Percentiles rank a stretch among this genome's conserved stretches.
These are phyloP conservation scores for Megaustenia siamemsis DNA, from an alignment of 2,888 invertebrate genomes.

Conservation along the genomic window DNA sequence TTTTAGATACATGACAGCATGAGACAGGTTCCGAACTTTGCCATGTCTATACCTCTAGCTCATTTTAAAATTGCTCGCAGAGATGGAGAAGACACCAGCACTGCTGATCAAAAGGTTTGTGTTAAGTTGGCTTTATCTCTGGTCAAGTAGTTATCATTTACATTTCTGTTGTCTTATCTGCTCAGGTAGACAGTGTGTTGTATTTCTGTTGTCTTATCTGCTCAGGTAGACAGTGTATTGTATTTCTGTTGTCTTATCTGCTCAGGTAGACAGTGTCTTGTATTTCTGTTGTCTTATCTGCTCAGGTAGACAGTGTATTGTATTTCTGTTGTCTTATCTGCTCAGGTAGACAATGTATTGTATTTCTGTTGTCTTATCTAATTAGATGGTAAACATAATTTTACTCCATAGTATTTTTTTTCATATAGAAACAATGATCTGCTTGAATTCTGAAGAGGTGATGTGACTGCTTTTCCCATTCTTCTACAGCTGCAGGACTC, in stretches of 20 bases:
- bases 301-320: background rate
- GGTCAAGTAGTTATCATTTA: no score
- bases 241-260: background rate
- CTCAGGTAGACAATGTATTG: background rate
- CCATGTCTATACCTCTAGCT: constrained; percentile 88
- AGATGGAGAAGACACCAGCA: constrained; percentile 64
- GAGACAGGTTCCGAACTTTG: constrained; percentile 91
- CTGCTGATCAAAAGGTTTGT: constrained; percentile 82
- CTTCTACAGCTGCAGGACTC: constrained; percentile 85
- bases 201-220: background rate
- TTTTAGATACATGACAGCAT: constrained; percentile 74
- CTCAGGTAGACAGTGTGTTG: background rate
- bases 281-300: background rate
- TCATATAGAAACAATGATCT: no score
- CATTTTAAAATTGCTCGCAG: constrained; percentile 68
- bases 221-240: background rate
- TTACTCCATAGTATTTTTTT: no score
- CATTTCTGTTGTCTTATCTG: background rate
- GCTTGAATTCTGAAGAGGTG: no score
- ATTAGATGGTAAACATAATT: background rate
- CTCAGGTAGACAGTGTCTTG: background rate
- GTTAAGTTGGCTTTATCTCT: background rate
- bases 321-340: background rate
- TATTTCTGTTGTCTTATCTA: background rate
- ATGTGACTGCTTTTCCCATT: background rate